Conservation (phyloP, 2,797 vertebrate genomes). For the Tapera naevia region DNA sequence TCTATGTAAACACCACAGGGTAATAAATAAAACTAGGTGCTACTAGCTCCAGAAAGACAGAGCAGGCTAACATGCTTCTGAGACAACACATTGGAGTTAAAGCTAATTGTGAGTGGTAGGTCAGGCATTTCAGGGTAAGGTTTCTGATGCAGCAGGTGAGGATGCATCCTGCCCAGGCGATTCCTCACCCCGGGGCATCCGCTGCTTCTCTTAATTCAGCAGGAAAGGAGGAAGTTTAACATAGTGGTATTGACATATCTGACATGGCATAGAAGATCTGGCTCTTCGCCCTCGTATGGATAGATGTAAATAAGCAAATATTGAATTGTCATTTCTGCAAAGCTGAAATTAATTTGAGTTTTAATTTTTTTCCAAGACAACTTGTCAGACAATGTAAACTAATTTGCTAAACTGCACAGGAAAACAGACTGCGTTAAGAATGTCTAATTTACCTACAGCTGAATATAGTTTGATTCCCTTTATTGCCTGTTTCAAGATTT, state of each 20-base stretch:
- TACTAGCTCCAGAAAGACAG: neutral
- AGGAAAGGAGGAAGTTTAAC: neutral
- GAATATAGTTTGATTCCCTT: neutral
- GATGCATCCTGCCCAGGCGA: neutral
- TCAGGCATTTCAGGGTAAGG: neutral
- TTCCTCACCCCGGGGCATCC: neutral
- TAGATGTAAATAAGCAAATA: slow-evolving; percentile 26
- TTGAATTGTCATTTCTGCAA: neutral
- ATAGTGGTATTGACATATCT: neutral
- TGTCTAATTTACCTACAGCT: neutral
- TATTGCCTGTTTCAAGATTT: slow-evolving; percentile 15
- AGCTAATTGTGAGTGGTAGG: neutral
- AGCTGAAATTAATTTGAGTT: slow-evolving; percentile 5
- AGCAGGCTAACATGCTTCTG: neutral
- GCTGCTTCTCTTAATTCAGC: neutral
- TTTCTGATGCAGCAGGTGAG: neutral
- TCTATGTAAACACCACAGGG: neutral
- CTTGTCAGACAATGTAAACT: slow-evolving; percentile 23
- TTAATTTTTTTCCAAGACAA: slow-evolving; percentile 26
- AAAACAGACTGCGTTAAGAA: neutral
- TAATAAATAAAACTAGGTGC: neutral
- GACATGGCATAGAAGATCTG: neutral
- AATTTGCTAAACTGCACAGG: slow-evolving; percentile 18
- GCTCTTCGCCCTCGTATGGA: neutral
- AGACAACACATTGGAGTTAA: neutral